A percentile compares a stretch with the other conserved stretches of the same genome.
Evolutionary conservation across 92 coral and sea anemone genomes (phyloP).

Genomic region (Meandrina meandrites): DNA sequence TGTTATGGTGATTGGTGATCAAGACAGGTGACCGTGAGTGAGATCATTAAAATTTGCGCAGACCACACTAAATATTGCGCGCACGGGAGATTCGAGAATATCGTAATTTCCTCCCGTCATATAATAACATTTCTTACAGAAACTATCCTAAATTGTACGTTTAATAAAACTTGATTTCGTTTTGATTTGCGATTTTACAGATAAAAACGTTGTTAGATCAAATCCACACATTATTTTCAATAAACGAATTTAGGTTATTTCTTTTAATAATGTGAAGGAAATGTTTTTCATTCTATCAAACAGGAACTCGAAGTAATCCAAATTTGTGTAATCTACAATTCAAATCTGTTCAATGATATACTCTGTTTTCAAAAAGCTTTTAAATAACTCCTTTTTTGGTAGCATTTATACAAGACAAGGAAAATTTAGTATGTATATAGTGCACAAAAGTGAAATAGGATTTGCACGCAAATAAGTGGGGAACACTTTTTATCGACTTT

Average conservation of each 20-base stretch:
- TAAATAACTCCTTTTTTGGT: constrained; percentile 5
- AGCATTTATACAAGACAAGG: background rate
- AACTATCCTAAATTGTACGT: background rate
- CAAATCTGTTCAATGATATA: background rate
- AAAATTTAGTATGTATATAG: background rate
- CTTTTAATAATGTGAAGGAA: background rate
- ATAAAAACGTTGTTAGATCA: background rate
- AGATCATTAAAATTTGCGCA: constrained; percentile 28
- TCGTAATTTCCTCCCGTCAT: background rate
- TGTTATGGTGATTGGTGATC: constrained; percentile 35
- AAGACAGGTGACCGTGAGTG: constrained; percentile 26
- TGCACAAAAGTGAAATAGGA: background rate
- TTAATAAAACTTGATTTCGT: background rate
- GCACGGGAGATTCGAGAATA: background rate
- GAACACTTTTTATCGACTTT: background rate
- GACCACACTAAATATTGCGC: background rate
- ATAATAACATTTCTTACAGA: background rate
- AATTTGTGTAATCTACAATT: constrained; percentile 9
- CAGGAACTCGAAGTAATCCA: background rate
- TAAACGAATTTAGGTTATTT: constrained; percentile 19
- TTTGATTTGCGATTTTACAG: background rate
- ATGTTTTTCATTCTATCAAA: background rate
- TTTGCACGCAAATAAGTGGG: background rate
- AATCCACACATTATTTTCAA: background rate
- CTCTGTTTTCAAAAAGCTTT: background rate